phyloP scores from a whole-genome alignment of 2,113 vertebrate genomes.

The Spheniscus mendiculus region DNA sequence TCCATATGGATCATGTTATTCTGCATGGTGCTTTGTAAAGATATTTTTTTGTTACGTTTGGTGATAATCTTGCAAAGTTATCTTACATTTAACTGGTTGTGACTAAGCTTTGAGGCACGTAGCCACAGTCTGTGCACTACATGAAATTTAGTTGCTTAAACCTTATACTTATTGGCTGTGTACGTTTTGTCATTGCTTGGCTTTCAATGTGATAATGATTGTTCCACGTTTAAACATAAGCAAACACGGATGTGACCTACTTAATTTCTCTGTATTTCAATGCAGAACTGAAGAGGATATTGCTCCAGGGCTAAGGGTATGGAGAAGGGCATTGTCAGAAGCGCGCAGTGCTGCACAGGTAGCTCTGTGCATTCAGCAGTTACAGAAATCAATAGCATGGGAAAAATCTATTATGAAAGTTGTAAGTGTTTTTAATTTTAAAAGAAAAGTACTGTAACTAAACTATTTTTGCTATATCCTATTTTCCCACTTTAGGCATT shows the following conservation, averaged over 20 bases:
- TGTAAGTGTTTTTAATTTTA: constrained; percentile 80
- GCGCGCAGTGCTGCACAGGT: constrained; percentile 95
- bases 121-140: constrained; percentile 85
- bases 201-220: constrained; percentile 83
- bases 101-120: constrained; percentile 84
- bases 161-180: constrained; percentile 83
- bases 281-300: constrained; percentile 95
- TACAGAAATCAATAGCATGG: constrained; percentile 99
- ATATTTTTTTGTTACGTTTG: constrained; percentile 78
- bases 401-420: constrained; percentile 99
- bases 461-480: constrained; percentile 40
- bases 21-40: constrained; percentile 86
- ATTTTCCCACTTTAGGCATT: background rate
- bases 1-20: constrained; percentile 80
- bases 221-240: constrained; percentile 67
- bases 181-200: constrained; percentile 86
- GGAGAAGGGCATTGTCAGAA: constrained; percentile 93
- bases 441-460: constrained; percentile 40
- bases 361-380: constrained; percentile 97
- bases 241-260: constrained; percentile 69
- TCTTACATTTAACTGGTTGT: constrained; percentile 81
- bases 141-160: constrained; percentile 86
- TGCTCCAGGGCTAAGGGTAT: constrained; percentile 95
- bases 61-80: constrained; percentile 82
- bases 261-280: constrained; percentile 70